phyloP scores from a whole-genome alignment of 2,113 vertebrate species.

The Syngnathoides biaculeatus region DNA sequence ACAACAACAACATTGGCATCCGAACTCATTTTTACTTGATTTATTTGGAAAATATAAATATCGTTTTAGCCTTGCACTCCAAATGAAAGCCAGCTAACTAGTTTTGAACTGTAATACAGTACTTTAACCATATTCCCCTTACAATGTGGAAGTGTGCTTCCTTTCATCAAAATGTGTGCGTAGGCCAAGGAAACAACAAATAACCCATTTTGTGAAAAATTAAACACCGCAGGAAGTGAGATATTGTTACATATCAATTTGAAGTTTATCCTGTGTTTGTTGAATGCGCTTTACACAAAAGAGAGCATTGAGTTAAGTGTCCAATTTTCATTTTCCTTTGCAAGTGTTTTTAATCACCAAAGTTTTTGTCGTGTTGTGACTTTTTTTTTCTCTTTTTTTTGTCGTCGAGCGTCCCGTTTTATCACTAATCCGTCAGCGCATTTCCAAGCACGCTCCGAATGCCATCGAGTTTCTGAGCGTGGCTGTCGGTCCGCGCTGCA shows the following conservation, averaged over 20 bases:
- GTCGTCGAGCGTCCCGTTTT: neutral
- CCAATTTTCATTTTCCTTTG: too few relatives aligned
- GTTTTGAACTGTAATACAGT: too few relatives aligned
- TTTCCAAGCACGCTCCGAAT: neutral
- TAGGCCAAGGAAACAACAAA: too few relatives aligned
- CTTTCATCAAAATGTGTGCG: too few relatives aligned
- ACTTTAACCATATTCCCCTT: neutral
- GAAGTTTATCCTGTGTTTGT: neutral
- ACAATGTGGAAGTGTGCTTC: neutral
- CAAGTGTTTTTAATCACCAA: neutral
- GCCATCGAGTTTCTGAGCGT: neutral
- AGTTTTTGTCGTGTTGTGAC: neutral
- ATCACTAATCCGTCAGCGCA: neutral
- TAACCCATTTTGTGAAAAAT: neutral
- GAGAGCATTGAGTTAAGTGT: neutral
- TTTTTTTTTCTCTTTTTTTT: neutral
- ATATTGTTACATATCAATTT: neutral
- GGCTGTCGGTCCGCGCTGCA: too few relatives aligned
- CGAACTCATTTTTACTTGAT: neutral
- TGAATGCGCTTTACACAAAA: neutral
- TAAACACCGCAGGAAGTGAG: neutral
- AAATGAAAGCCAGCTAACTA: neutral
- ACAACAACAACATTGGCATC: conserved; percentile 34
- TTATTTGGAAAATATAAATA: neutral
- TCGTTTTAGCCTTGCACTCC: neutral